phyloP scores from a whole-genome alignment of 2,113 vertebrate species.

The Patagioenas fasciata region DNA sequence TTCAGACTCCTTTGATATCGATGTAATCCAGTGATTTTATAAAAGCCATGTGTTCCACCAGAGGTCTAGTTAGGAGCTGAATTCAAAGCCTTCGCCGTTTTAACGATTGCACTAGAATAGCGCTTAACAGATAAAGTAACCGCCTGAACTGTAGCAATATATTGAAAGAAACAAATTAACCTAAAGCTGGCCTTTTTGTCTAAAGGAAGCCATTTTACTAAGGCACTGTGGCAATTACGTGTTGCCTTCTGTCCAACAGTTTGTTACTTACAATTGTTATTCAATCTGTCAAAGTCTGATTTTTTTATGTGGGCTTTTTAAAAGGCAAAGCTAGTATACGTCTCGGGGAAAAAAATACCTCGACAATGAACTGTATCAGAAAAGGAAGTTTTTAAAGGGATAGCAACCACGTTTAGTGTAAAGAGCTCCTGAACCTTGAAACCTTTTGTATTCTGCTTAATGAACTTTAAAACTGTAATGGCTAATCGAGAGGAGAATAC shows the following conservation, averaged over 20 bases:
- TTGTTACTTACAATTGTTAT: constrained; percentile 74
- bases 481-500: constrained; percentile 51
- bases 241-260: constrained; percentile 73
- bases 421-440: constrained; percentile 59
- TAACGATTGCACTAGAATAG: constrained; percentile 74
- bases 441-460: constrained; percentile 60
- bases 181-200: constrained; percentile 79
- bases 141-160: constrained; percentile 75
- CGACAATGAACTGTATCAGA: constrained; percentile 16
- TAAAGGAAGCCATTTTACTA: constrained; percentile 79
- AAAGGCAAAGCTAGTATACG: constrained; percentile 13
- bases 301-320: constrained; percentile 57
- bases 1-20: constrained; percentile 76
- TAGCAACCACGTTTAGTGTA: constrained; percentile 17
- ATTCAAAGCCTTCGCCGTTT: constrained; percentile 78
- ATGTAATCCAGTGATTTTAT: constrained; percentile 80
- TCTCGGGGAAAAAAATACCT: constrained; percentile 20
- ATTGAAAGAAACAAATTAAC: constrained; percentile 83
- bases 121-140: constrained; percentile 77
- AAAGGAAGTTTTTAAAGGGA: constrained; percentile 24
- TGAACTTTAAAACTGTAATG: constrained; percentile 59
- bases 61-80: constrained; percentile 72
- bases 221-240: constrained; percentile 70
- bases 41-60: constrained; percentile 83
- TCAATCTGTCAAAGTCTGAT: constrained; percentile 75